Percentiles rank a stretch among this genome's conserved stretches.
These are phyloP conservation scores for Acanthosepion lycidas DNA, from an alignment of 2,888 invertebrate genomes.

Conservation along the genomic window DNA sequence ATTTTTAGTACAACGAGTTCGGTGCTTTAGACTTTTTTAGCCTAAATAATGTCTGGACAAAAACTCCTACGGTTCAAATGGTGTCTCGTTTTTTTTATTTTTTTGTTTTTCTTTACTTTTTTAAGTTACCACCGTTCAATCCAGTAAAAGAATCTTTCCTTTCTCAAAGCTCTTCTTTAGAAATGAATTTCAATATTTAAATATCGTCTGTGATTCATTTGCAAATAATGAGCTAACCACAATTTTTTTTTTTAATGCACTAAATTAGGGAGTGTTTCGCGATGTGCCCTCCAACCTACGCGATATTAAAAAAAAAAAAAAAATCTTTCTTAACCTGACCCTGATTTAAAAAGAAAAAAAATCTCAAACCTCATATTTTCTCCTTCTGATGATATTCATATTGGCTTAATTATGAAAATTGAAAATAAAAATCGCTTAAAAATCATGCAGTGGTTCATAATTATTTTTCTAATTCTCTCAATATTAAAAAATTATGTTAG, in stretches of 20 bases:
- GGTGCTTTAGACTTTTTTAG: too few relatives aligned
- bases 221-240: neutral
- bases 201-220: neutral
- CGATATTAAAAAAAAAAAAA: neutral
- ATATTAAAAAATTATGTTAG: too few relatives aligned
- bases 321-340: neutral
- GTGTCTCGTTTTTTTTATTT: neutral
- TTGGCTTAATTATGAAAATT: too few relatives aligned
- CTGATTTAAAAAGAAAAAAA: too few relatives aligned
- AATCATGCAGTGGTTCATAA: too few relatives aligned
- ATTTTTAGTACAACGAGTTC: too few relatives aligned
- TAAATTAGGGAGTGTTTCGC: neutral
- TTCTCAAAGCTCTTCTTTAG: neutral
- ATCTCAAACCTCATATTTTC: too few relatives aligned
- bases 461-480: too few relatives aligned
- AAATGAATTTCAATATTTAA: constrained; percentile 1
- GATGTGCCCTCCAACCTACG: neutral
- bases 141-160: neutral
- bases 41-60: neutral
- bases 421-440: too few relatives aligned
- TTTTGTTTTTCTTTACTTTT: too few relatives aligned
- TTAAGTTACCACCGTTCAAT: too few relatives aligned
- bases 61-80: neutral
- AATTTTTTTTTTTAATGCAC: neutral
- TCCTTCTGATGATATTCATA: too few relatives aligned